Evolutionary conservation across 2,888 invertebrate genomes (phyloP).

Genomic region (Pseudococcus jackbeardsleyi): DNA sequence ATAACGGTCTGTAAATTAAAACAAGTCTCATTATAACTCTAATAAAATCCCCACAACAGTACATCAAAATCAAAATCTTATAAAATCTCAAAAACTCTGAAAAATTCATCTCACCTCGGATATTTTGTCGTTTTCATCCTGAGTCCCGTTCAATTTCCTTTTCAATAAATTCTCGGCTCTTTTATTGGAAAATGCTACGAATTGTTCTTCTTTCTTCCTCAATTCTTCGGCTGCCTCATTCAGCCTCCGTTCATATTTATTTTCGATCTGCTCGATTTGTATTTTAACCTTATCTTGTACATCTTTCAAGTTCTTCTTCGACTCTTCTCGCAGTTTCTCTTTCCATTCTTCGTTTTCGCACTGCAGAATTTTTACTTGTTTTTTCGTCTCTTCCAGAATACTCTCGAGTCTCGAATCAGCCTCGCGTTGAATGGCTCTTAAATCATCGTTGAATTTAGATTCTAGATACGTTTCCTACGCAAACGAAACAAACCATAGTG

Average conservation of each 20-base stretch:
- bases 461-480: slow-evolving; percentile 57
- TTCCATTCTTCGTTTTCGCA: slow-evolving; percentile 61
- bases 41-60: not conserved
- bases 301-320: slow-evolving; percentile 52
- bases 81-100: too few species aligned
- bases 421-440: slow-evolving; percentile 66
- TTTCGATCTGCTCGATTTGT: slow-evolving; percentile 56
- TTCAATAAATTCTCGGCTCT: slow-evolving; percentile 43
- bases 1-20: slow-evolving; percentile 41
- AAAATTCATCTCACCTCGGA: slow-evolving; percentile 20
- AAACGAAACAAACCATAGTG: not conserved
- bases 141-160: slow-evolving; percentile 8
- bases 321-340: slow-evolving; percentile 57
- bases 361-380: slow-evolving; percentile 61
- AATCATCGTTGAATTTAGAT: slow-evolving; percentile 66
- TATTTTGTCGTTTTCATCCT: slow-evolving; percentile 60
- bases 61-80: not conserved
- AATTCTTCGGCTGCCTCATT: slow-evolving; percentile 53
- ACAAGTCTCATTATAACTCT: not conserved
- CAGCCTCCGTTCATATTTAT: slow-evolving; percentile 32
- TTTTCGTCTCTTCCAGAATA: slow-evolving; percentile 59
- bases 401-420: slow-evolving; percentile 69
- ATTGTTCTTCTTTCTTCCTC: slow-evolving; percentile 57
- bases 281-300: slow-evolving; percentile 46
- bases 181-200: slow-evolving; percentile 53